Evolutionary conservation across 2,797 vertebrate species (phyloP), one percentile per base, ranked within the genome.

Genomic region (Lophius americanus): DNA sequence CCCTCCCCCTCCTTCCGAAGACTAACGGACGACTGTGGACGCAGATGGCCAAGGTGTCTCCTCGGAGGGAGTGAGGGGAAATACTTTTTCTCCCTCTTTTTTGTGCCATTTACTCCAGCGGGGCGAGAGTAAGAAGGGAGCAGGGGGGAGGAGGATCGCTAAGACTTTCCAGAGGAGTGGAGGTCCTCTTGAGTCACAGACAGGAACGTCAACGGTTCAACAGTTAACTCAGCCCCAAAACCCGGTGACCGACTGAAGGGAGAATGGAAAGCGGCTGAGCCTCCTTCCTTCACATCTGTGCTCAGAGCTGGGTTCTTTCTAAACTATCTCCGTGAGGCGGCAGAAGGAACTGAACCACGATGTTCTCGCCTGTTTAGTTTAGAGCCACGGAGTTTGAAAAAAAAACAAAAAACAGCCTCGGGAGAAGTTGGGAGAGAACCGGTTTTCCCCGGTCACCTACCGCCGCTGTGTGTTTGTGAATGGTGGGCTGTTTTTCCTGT

Each of bases 401-500:
- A 23, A 23, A 23, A 23, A 23, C 1, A 23, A 23, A 23, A 36
- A 47, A 61, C 7, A 74, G 74, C 43, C 51, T 0, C 2, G 43
- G 52, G 67, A 58, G 14, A 76, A 72, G 62, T 47, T 57, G 51
- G 66, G 64, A 68, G 55, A 55, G 56, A 88, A 88, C 79, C 89
- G 79, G 79, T 81, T 89, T 60, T 66, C 66, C 76, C 49, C 64
- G 64, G 73, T 75, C 43, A 73, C 42, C 53, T 33, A 1, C 42
- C 33, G 60, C 69, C 60, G 79, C 68, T 73, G 68, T 70, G 73
- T 76, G 62, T 48, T 3, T 9, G 51, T 84, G 70, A 68, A 60
- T 57, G 74, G 72, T 65, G 65, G 69, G 57, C 14, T 50, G 75
- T 57, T 79, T 80, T 84, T 78, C 76, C 79, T 78, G 81, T 54